A percentile compares a stretch with the other conserved stretches of the same genome.
Evolutionary conservation across 2,888 invertebrate species (phyloP).

Genomic region (Scaptomyza flava): DNA sequence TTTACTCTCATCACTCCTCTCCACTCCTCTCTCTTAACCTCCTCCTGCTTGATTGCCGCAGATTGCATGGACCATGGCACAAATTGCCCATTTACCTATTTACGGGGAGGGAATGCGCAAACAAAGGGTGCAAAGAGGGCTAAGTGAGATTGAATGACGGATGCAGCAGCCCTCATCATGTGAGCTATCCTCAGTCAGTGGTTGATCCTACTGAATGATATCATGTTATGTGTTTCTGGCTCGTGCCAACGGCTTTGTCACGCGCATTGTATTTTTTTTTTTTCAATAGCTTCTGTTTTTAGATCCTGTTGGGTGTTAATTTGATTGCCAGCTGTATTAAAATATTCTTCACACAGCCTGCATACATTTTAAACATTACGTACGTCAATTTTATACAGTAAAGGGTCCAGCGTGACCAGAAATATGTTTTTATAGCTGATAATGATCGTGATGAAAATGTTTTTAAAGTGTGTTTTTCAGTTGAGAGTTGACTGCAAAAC

Average conservation of each 20-base stretch:
- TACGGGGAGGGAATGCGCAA: neutral
- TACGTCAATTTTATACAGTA: constrained; percentile 8
- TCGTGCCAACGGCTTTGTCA: constrained; percentile 69
- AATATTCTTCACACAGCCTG: constrained; percentile 38
- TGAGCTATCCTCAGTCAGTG: constrained; percentile 30
- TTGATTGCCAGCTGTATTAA: constrained; percentile 44
- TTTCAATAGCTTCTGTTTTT: constrained; percentile 2
- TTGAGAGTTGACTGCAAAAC: neutral
- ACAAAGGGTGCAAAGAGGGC: constrained; percentile 27
- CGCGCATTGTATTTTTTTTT: constrained; percentile 50
- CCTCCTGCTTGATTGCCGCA: constrained; percentile 48
- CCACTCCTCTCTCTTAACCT: neutral
- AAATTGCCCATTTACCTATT: constrained; percentile 41
- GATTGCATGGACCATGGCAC: constrained; percentile 63
- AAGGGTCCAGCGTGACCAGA: constrained; percentile 1
- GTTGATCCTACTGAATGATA: constrained; percentile 26
- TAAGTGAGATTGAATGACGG: constrained; percentile 8
- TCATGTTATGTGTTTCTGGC: constrained; percentile 29
- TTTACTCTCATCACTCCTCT: neutral
- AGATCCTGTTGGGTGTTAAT: constrained; percentile 29
- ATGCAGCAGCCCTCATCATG: constrained; percentile 33
- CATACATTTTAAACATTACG: constrained; percentile 12
- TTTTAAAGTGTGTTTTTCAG: neutral
- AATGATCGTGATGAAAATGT: constrained; percentile 2
- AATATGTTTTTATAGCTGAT: neutral